Percentiles rank a stretch among this genome's conserved stretches.
Evolutionary conservation across 2,888 invertebrate genomes (phyloP).

Genomic region (Fragum whitleyi): DNA sequence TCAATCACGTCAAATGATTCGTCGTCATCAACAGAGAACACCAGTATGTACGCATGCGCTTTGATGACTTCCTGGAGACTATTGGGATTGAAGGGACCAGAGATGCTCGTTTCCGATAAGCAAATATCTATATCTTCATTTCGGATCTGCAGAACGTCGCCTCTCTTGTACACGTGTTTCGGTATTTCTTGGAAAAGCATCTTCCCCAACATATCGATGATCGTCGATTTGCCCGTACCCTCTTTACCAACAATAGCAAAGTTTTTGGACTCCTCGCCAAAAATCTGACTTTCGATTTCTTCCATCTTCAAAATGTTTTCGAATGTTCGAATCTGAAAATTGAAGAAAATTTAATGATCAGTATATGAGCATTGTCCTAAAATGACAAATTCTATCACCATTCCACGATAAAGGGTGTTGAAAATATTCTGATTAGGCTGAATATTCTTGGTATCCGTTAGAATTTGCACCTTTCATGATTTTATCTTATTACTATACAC

Average conservation of each 20-base stretch:
- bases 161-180: background rate
- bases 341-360: no score
- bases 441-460: no score
- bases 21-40: constrained; percentile 7
- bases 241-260: background rate
- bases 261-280: background rate
- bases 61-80: background rate
- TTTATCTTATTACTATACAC: no score
- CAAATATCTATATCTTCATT: background rate
- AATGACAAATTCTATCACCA: no score
- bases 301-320: background rate
- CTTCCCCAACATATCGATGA: constrained; percentile 1
- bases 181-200: background rate
- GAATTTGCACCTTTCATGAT: no score
- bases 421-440: no score
- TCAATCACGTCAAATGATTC: constrained; percentile 11
- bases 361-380: no score
- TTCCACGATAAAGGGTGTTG: no score
- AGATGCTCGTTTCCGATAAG: background rate
- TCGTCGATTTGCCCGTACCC: background rate
- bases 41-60: constrained; percentile 20
- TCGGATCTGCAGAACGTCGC: background rate
- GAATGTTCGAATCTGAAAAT: no score
- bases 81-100: background rate
- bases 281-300: background rate